A percentile compares a stretch with the other conserved stretches of the same genome.
phyloP scores from a whole-genome alignment of 2,113 vertebrate genomes.

The Pachycephala philippinensis region DNA sequence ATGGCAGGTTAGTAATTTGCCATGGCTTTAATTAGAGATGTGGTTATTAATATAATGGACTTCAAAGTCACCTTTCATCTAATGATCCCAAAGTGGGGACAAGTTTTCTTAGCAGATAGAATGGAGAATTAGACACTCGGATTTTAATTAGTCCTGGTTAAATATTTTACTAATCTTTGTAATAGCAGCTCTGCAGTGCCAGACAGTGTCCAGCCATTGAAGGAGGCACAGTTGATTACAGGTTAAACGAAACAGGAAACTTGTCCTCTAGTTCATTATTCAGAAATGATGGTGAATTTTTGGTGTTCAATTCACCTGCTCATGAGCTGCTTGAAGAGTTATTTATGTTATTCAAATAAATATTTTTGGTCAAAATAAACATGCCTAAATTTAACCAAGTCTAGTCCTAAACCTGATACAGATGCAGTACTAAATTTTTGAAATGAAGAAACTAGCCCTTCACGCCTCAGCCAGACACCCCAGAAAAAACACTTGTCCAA shows the following conservation, averaged over 20 bases:
- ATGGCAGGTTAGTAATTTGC: constrained; percentile 52
- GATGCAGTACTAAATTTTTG: not conserved
- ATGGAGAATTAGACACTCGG: not conserved
- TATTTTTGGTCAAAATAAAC: not conserved
- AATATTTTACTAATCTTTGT: constrained; percentile 14
- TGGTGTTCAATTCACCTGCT: not conserved
- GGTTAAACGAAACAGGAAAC: not conserved
- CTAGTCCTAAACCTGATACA: not conserved
- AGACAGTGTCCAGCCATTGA: not conserved
- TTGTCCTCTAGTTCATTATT: not conserved
- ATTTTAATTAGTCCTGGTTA: constrained; percentile 42
- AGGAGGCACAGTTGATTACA: not conserved
- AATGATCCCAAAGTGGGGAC: constrained; percentile 23
- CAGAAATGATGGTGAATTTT: not conserved
- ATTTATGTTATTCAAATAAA: not conserved
- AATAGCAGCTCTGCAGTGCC: not conserved
- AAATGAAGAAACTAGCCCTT: not conserved
- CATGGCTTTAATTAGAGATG: constrained; percentile 57
- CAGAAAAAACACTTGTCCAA: not conserved
- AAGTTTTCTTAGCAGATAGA: not conserved
- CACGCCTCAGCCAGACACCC: not conserved
- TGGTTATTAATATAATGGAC: constrained; percentile 53
- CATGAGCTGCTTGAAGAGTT: not conserved
- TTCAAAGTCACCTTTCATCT: constrained; percentile 63
- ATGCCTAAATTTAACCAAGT: not conserved